phyloP scores from a whole-genome alignment of 92 coral and sea anemone species.

The Epizoanthus stellaris region DNA sequence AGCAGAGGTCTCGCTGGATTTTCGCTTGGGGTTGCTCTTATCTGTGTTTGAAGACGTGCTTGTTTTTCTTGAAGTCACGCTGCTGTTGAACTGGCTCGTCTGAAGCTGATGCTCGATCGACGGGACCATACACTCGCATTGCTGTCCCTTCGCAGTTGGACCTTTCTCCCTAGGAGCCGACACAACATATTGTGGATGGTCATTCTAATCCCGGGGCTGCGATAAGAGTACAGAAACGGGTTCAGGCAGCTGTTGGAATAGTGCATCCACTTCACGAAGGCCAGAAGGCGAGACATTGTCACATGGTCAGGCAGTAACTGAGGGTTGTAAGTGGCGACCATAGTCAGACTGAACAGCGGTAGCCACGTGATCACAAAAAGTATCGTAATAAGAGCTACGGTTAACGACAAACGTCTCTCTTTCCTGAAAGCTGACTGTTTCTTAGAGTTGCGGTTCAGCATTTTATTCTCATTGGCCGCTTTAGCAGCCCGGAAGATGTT shows the following conservation, averaged over 20 bases:
- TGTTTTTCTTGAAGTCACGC: constrained; percentile 2
- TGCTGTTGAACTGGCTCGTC: constrained; percentile 1
- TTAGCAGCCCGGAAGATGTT: constrained; percentile 58
- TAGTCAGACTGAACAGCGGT: constrained; percentile 70
- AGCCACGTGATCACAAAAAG: constrained; percentile 83
- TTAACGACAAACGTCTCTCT: constrained; percentile 65
- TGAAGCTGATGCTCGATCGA: constrained; percentile 15
- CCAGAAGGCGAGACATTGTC: constrained; percentile 65
- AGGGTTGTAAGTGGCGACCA: constrained; percentile 70
- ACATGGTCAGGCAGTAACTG: constrained; percentile 59
- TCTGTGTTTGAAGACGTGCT: constrained; percentile 1
- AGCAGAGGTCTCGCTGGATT: not conserved
- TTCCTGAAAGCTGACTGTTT: not conserved
- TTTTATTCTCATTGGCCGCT: not conserved
- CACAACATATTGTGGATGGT: constrained; percentile 60
- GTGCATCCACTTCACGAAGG: constrained; percentile 96
- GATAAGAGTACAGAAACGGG: constrained; percentile 89
- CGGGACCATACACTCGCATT: constrained; percentile 1
- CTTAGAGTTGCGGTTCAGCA: not conserved
- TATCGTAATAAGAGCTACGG: constrained; percentile 74
- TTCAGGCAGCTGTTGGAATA: constrained; percentile 87
- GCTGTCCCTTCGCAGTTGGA: constrained; percentile 4
- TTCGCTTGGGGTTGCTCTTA: not conserved
- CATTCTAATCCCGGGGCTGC: constrained; percentile 73
- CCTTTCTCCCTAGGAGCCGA: constrained; percentile 53